These are phyloP conservation scores for Atta cephalotes DNA, from an alignment of 1,140 invertebrate species.

Conservation along the genomic window DNA sequence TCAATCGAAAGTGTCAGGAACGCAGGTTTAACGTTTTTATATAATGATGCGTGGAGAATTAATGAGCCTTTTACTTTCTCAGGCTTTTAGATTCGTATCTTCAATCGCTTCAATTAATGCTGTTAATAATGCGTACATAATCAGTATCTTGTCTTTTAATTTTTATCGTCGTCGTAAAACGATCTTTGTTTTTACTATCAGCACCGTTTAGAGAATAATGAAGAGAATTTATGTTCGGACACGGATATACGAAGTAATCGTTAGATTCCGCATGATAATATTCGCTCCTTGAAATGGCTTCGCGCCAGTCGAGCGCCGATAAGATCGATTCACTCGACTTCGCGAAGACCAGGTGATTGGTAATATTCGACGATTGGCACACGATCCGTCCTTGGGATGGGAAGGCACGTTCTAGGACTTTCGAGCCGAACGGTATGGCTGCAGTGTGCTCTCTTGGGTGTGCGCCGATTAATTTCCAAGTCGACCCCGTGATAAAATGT, in stretches of 20 bases:
- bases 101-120: conserved; percentile 18
- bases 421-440: conserved; percentile 72
- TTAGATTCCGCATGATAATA: conserved; percentile 24
- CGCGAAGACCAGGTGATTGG: conserved; percentile 51
- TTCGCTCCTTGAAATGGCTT: conserved; percentile 9
- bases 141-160: neutral
- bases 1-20: conserved; percentile 26
- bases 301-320: conserved; percentile 32
- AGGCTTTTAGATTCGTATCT: conserved; percentile 21
- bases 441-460: conserved; percentile 64
- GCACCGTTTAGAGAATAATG: neutral
- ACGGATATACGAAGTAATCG: neutral
- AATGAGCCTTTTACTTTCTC: conserved; percentile 46
- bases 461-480: conserved; percentile 70
- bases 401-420: conserved; percentile 66
- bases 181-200: neutral
- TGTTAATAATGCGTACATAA: conserved; percentile 24
- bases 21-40: neutral
- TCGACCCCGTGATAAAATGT: conserved; percentile 65
- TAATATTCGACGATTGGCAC: conserved; percentile 70
- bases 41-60: conserved; percentile 39
- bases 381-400: conserved; percentile 70
- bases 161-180: conserved; percentile 3
- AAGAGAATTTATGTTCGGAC: neutral
- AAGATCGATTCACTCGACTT: conserved; percentile 43